Percentiles rank a stretch among this genome's conserved stretches.
phyloP scores from a whole-genome alignment of 2,113 vertebrate genomes.

The Falcunculus frontatus region DNA sequence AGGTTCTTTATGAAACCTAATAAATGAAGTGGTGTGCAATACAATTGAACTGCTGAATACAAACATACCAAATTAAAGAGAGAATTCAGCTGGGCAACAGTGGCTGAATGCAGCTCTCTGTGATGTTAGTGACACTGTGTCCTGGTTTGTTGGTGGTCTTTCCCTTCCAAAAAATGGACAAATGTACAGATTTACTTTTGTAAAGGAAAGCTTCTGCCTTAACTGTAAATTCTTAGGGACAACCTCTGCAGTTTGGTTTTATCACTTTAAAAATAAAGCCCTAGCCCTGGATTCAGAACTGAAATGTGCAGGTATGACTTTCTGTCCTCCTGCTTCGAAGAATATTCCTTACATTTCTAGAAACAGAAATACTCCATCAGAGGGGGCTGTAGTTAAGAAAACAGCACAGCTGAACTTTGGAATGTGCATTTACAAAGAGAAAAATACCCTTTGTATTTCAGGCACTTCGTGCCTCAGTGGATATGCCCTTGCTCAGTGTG shows the following conservation, averaged over 20 bases:
- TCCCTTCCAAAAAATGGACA: not conserved
- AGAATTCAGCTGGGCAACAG: not conserved
- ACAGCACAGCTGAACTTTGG: not conserved
- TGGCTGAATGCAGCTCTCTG: rapidly evolving
- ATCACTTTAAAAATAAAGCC: not conserved
- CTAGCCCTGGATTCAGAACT: not conserved
- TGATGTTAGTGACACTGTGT: not conserved
- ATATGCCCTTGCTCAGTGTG: not conserved
- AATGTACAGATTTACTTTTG: not conserved
- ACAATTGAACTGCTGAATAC: not conserved
- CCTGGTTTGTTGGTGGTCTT: not conserved
- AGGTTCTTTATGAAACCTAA: not conserved
- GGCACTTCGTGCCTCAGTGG: not conserved
- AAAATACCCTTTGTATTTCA: not conserved
- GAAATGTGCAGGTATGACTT: not conserved
- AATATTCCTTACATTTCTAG: not conserved
- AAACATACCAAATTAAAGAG: not conserved
- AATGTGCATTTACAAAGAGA: not conserved
- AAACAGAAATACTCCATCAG: not conserved
- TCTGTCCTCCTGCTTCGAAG: not conserved
- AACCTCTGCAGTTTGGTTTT: not conserved
- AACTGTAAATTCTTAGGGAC: not conserved
- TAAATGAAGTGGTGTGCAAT: not conserved
- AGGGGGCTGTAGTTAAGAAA: not conserved
- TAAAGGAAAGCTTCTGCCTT: not conserved